These are phyloP conservation scores for Actias luna DNA, from an alignment of 2,888 invertebrate species.

Conservation along the genomic window DNA sequence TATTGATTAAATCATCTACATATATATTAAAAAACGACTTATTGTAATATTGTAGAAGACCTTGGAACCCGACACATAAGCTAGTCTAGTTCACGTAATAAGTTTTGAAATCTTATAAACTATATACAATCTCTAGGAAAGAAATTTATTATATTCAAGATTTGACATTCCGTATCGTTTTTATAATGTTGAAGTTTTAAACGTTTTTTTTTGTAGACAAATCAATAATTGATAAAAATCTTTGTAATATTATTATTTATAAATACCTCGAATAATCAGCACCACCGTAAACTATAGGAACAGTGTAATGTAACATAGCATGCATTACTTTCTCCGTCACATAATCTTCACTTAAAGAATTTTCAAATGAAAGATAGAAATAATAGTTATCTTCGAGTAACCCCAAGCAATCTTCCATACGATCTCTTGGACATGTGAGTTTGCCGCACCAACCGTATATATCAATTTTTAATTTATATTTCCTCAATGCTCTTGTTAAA, in stretches of 20 bases:
- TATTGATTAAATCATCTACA: too few relatives aligned
- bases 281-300: slow-evolving; percentile 87
- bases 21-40: too few relatives aligned
- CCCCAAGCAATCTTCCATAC: slow-evolving; percentile 49
- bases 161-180: not conserved
- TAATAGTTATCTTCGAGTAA: slow-evolving; percentile 57
- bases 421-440: slow-evolving; percentile 47
- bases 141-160: too few relatives aligned
- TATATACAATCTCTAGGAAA: too few relatives aligned
- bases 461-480: slow-evolving; percentile 50
- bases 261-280: slow-evolving; percentile 81
- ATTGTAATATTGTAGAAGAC: too few relatives aligned
- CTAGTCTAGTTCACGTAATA: too few relatives aligned
- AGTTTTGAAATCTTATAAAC: too few relatives aligned
- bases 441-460: slow-evolving; percentile 62
- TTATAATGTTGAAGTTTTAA: not conserved
- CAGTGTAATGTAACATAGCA: slow-evolving; percentile 79
- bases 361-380: slow-evolving; percentile 70
- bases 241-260: not conserved
- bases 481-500: slow-evolving; percentile 40
- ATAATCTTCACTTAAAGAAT: slow-evolving; percentile 58
- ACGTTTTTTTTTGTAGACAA: not conserved
- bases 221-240: not conserved
- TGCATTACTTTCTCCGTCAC: slow-evolving; percentile 63
- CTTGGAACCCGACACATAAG: too few relatives aligned